phyloP scores from a whole-genome alignment of 2,888 invertebrate species.

The Sinodicranocentrus sp. region DNA sequence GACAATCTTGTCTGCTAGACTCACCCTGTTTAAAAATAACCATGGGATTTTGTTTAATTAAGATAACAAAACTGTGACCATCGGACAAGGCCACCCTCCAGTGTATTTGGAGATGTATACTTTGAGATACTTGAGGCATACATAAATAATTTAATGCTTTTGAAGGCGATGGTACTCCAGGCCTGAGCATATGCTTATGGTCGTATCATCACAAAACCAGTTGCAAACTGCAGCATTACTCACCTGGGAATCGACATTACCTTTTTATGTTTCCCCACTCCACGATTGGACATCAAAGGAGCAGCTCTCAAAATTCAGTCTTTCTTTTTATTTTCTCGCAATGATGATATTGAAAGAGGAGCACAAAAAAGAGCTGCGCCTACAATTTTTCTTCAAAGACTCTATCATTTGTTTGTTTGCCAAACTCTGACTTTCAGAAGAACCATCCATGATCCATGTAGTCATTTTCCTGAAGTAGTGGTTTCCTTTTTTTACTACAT shows the following conservation, averaged over 20 bases:
- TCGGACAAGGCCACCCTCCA: neutral
- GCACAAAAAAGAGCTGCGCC: neutral
- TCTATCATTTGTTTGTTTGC: neutral
- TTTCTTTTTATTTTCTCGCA: neutral
- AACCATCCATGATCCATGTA: neutral
- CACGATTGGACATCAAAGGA: neutral
- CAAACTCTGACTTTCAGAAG: neutral
- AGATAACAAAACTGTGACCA: neutral
- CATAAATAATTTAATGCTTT: neutral
- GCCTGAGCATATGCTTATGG: no score
- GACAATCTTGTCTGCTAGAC: neutral
- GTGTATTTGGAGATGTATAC: neutral
- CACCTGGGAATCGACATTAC: slow-evolving; percentile 2
- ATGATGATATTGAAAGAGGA: neutral
- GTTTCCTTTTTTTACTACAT: neutral
- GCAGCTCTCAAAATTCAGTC: neutral
- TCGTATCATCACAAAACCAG: neutral
- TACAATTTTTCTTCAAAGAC: neutral
- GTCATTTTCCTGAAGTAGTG: neutral
- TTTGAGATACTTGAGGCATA: neutral
- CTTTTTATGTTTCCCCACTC: neutral
- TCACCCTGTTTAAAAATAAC: neutral
- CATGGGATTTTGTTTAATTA: neutral
- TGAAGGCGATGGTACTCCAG: neutral
- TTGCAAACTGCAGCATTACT: neutral